Evolutionary conservation across 2,113 vertebrate genomes (phyloP).

Genomic region (Murina feae): DNA sequence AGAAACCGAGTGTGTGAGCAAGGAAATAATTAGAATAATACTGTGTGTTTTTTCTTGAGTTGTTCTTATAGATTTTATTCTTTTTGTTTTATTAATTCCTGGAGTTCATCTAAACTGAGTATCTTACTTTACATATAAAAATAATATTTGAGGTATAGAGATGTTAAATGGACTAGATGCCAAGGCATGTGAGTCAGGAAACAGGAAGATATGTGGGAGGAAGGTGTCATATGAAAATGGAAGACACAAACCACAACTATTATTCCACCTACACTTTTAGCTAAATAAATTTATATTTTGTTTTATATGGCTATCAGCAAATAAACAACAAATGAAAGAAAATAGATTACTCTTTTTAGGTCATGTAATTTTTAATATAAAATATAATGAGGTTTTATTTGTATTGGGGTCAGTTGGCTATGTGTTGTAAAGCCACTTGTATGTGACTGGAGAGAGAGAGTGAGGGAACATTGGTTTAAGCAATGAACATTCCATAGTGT

Average conservation of each 20-base stretch:
- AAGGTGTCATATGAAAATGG: neutral
- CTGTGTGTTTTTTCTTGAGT: slow-evolving; percentile 15
- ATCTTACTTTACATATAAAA: neutral
- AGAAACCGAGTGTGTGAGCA: neutral
- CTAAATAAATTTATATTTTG: slow-evolving; percentile 15
- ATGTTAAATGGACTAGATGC: neutral
- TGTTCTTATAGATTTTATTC: slow-evolving; percentile 1
- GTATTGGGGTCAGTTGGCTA: neutral
- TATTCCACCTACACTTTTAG: neutral
- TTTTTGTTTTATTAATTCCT: slow-evolving; percentile 30
- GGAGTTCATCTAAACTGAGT: neutral
- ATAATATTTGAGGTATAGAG: neutral
- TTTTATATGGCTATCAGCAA: neutral
- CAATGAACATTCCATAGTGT: neutral
- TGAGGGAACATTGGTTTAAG: neutral
- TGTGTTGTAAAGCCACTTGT: neutral
- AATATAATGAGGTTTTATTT: neutral
- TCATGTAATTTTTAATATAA: neutral
- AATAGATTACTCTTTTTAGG: neutral
- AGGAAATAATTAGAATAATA: slow-evolving; percentile 48
- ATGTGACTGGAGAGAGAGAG: neutral
- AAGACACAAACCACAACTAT: neutral
- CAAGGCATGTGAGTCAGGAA: neutral
- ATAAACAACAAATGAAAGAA: neutral
- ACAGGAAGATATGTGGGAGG: neutral